Conservation (phyloP, 2,888 invertebrate genomes). For the Trissonchulus latispiculum region DNA sequence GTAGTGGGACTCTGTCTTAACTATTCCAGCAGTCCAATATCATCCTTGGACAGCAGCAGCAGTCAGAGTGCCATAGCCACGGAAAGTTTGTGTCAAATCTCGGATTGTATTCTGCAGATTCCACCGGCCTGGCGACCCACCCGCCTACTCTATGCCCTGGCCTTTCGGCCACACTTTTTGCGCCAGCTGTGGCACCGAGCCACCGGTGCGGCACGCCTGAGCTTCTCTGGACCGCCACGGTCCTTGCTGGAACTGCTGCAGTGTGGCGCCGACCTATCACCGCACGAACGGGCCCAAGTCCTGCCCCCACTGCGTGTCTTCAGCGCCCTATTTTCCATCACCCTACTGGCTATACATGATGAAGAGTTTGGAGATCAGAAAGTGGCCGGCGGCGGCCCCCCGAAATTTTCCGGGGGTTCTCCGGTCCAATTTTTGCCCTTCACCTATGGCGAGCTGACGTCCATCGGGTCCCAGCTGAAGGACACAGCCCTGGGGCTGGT, state of each 20-base stretch:
- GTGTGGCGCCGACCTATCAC: conserved; percentile 56
- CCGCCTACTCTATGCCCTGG: background rate
- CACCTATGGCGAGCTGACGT: conserved; percentile 61
- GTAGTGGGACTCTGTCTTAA: background rate
- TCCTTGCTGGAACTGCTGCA: conserved; percentile 59
- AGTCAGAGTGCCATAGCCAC: too few relatives aligned
- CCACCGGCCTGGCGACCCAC: background rate
- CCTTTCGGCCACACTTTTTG: background rate
- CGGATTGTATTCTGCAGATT: background rate
- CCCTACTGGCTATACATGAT: conserved; percentile 72
- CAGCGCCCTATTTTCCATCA: conserved; percentile 66
- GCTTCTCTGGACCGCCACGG: conserved; percentile 40
- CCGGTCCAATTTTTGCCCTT: conserved; percentile 52
- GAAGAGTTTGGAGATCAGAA: conserved; percentile 57
- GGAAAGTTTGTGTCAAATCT: background rate
- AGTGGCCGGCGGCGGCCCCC: background rate
- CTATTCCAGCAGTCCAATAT: background rate
- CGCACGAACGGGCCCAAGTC: conserved; percentile 58
- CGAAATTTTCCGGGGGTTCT: too few relatives aligned
- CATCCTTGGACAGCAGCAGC: too few relatives aligned
- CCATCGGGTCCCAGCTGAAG: conserved; percentile 61
- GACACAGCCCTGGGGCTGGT: conserved; percentile 73
- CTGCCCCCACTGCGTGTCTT: conserved; percentile 70
- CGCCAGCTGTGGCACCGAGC: background rate
- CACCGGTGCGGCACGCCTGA: background rate